phyloP scores from a whole-genome alignment of 2,797 vertebrate genomes.

The Trachurus trachurus region DNA sequence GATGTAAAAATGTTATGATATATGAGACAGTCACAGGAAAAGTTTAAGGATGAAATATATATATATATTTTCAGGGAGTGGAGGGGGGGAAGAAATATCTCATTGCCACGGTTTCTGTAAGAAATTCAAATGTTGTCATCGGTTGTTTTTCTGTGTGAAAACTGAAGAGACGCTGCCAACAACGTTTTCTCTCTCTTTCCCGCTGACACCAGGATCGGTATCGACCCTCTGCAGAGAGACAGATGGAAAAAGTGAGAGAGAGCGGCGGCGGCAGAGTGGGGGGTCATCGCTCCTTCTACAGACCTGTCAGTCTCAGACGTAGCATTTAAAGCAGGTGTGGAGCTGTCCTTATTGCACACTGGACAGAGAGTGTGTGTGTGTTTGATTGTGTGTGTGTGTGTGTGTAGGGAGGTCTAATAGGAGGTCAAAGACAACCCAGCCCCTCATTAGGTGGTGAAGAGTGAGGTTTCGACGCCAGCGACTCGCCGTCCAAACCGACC shows the following conservation, averaged over 20 bases:
- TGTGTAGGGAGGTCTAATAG: conserved; percentile 38
- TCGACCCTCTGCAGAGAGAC: conserved; percentile 33
- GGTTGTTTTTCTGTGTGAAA: not conserved
- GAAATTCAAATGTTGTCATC: not conserved
- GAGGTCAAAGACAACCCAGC: conserved; percentile 78
- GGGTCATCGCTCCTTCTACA: conserved; percentile 78
- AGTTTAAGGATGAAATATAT: not conserved
- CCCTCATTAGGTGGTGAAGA: conserved; percentile 88
- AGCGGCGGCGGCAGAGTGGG: conserved; percentile 58
- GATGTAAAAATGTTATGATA: not conserved
- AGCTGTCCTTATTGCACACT: conserved; percentile 65
- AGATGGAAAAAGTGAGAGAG: conserved; percentile 39
- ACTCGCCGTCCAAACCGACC: conserved; percentile 60
- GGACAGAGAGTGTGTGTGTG: conserved; percentile 44
- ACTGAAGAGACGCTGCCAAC: not conserved
- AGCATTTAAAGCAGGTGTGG: conserved; percentile 86
- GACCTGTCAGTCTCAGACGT: conserved; percentile 72
- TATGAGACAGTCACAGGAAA: not conserved
- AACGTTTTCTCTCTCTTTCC: not conserved
- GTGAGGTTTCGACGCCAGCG: conserved; percentile 75
- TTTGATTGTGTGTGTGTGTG: conserved; percentile 55
- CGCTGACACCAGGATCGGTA: conserved; percentile 3
- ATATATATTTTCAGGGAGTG: not conserved
- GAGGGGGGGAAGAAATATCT: not conserved
- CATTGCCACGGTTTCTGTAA: not conserved